These are phyloP conservation scores for Lottia gigantea DNA, from an alignment of 2,888 invertebrate species.

Conservation along the genomic window DNA sequence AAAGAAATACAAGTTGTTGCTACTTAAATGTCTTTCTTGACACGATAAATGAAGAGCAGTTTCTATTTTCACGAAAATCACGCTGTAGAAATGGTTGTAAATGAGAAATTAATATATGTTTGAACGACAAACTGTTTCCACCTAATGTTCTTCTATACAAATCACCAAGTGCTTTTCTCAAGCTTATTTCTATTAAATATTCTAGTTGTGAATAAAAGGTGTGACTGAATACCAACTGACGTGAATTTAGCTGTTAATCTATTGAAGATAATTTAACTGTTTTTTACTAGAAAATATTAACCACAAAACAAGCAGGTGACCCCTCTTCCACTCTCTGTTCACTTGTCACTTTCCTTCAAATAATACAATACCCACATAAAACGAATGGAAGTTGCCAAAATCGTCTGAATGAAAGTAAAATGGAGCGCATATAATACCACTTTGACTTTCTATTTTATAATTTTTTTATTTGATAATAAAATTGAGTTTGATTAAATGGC, in stretches of 20 bases:
- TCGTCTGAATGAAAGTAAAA: no score
- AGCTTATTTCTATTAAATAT: conserved; percentile 1
- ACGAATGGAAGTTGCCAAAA: background rate
- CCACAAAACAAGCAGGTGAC: conserved; percentile 6
- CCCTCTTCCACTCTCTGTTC: background rate
- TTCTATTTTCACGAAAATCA: conserved; percentile 6
- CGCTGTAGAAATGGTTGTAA: conserved; percentile 7
- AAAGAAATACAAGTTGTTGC: background rate
- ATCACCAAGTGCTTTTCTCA: conserved; percentile 2
- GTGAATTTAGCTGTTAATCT: no score
- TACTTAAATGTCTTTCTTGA: conserved; percentile 2
- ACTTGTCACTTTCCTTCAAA: background rate
- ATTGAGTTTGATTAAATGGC: no score
- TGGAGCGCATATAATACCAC: no score
- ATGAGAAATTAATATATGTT: conserved; percentile 3
- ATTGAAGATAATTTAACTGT: no score
- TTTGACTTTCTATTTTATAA: no score
- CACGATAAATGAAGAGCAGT: background rate
- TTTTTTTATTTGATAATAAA: no score
- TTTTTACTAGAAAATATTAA: no score
- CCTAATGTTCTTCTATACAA: conserved; percentile 5
- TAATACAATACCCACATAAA: background rate
- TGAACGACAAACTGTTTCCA: conserved; percentile 5
- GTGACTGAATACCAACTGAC: background rate
- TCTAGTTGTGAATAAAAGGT: background rate